Evolutionary conservation across 1,140 invertebrate genomes (phyloP), one percentile per base, ranked within the genome.

Genomic region (Pemphigus obesinymphae): DNA sequence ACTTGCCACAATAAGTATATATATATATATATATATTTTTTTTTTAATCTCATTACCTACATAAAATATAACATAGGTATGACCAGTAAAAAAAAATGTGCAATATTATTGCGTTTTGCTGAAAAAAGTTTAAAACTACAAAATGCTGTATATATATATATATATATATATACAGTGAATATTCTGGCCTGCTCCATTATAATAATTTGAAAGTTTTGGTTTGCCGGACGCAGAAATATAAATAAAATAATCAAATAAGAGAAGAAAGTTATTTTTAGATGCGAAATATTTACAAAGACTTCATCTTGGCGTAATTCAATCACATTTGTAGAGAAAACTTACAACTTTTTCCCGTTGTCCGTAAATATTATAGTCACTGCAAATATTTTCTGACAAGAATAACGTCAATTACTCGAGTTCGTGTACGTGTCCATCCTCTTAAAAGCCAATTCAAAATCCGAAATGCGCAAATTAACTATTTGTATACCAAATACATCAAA

Each of bases 261-360:
- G 15, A 13, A n/a, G 8, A 45, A 70, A 70, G 66, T 70, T 70
- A 45, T 72, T 48, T 31, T 48, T 48, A 48, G 68, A 48, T 29
- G 17, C 15, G 68, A 48, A 48, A 72, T 48, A 72, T 72, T 72
- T 31, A 72, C 68, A 48, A 61, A 72, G 40, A 26, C 68, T 72
- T 72, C 68, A 31, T 72, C 68, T 34, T 8, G 37, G 66, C n/a
- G n/a, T 70, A 70, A 72, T 48, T 45, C 26, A 72, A 72, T 72
- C 68, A 29, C 15, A 48, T 72, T 72, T 43, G 37, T 1, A 29
- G 6, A 31, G 43, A 45, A 48, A 72, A 72, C 68, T 45, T 48
- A 72, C 23, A 72, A 72, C 26, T 45, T 72, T 48, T 45, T 29
- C 26, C 26, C 43, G 68, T 20, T 31, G 68, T 72, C 43, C 43